A percentile compares a stretch with the other conserved stretches of the same genome.
These are phyloP conservation scores for Pristiophorus japonicus DNA, from an alignment of 2,113 vertebrate species.

Conservation along the genomic window DNA sequence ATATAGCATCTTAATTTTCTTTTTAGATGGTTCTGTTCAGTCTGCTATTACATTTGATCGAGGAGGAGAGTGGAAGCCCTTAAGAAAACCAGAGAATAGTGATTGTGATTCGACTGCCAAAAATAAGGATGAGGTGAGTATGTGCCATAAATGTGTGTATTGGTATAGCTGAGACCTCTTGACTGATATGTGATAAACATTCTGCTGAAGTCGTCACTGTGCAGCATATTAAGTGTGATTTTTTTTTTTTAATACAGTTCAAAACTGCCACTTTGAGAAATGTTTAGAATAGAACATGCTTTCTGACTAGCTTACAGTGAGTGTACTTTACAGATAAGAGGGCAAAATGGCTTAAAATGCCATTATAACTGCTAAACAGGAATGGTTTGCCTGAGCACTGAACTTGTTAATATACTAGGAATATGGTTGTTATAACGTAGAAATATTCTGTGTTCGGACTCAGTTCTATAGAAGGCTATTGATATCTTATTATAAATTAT, in stretches of 20 bases:
- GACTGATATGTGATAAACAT: not conserved
- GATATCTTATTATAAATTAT: too few relatives aligned
- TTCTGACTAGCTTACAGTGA: not conserved
- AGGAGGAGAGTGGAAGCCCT: conserved; percentile 78
- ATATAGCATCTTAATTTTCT: conserved; percentile 36
- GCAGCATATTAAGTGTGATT: not conserved
- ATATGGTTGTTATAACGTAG: too few relatives aligned
- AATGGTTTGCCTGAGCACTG: too few relatives aligned
- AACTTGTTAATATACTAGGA: too few relatives aligned
- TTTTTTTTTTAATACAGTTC: not conserved
- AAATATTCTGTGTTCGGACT: too few relatives aligned
- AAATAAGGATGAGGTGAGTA: conserved; percentile 69
- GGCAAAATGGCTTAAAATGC: not conserved
- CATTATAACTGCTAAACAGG: not conserved
- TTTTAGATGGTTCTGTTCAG: conserved; percentile 72
- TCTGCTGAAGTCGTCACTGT: not conserved
- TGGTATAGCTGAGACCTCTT: not conserved
- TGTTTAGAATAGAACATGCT: not conserved
- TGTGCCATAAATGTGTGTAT: not conserved
- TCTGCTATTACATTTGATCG: conserved; percentile 83
- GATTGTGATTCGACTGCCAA: conserved; percentile 73
- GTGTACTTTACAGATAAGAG: not conserved
- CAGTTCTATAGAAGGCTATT: too few relatives aligned
- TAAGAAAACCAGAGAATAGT: conserved; percentile 70
- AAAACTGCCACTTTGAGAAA: not conserved